These are phyloP conservation scores for Etheostoma cragini DNA, from an alignment of 2,113 vertebrate species.

Conservation along the genomic window DNA sequence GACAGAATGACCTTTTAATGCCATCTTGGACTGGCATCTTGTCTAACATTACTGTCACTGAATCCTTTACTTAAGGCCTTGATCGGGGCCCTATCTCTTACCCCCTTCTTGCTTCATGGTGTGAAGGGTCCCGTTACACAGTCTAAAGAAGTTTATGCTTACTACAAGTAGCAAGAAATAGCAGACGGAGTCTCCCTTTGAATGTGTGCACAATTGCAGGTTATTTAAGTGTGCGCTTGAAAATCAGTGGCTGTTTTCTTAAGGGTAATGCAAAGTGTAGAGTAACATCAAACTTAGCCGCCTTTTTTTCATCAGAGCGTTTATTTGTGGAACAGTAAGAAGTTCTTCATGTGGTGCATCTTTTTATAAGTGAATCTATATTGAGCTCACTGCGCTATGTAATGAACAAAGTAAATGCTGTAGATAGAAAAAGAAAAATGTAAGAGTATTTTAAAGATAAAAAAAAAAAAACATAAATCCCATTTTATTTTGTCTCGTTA, in stretches of 20 bases:
- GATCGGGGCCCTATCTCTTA: slow-evolving; percentile 81
- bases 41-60: slow-evolving; percentile 81
- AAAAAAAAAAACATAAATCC: background rate
- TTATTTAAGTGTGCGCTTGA: slow-evolving; percentile 18
- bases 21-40: slow-evolving; percentile 67
- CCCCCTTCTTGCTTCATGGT: slow-evolving; percentile 72
- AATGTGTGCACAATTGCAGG: slow-evolving; percentile 48
- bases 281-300: slow-evolving; percentile 19
- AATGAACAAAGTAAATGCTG: background rate
- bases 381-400: background rate
- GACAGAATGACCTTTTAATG: slow-evolving; percentile 78
- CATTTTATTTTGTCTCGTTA: slow-evolving; percentile 62
- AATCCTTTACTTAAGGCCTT: slow-evolving; percentile 85
- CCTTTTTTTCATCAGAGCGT: slow-evolving; percentile 12
- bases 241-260: slow-evolving; percentile 21
- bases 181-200: slow-evolving; percentile 25
- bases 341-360: background rate
- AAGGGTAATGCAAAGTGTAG: background rate
- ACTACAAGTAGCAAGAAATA: slow-evolving; percentile 62
- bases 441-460: background rate
- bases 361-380: slow-evolving; percentile 8
- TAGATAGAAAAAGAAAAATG: background rate
- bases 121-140: slow-evolving; percentile 77
- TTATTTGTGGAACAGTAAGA: slow-evolving; percentile 31
- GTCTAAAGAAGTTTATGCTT: slow-evolving; percentile 65